Evolutionary conservation across 2,888 invertebrate species (phyloP).

Genomic region (Acrobasis repandana): DNA sequence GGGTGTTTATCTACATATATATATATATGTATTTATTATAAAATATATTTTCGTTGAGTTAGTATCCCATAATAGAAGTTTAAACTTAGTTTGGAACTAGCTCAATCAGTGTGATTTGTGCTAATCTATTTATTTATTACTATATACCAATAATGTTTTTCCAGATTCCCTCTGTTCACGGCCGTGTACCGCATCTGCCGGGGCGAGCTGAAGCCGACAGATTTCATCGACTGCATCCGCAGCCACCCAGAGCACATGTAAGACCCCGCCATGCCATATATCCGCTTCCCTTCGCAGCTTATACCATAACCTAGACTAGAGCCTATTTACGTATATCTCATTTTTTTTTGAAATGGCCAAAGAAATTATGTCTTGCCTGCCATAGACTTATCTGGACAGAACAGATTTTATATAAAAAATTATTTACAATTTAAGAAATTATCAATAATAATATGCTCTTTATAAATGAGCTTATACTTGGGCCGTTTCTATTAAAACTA

Average conservation of each 20-base stretch:
- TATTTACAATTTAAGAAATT: not conserved
- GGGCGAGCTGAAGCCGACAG: slow-evolving; percentile 88
- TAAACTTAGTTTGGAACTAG: too few species aligned
- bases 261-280: slow-evolving; percentile 68
- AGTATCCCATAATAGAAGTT: too few species aligned
- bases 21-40: too few species aligned
- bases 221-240: slow-evolving; percentile 96
- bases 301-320: slow-evolving; percentile 31
- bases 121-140: too few species aligned
- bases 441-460: not conserved
- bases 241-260: slow-evolving; percentile 99
- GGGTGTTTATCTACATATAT: too few species aligned
- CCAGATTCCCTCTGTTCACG: slow-evolving; percentile 97
- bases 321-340: slow-evolving; percentile 27
- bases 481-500: slow-evolving; percentile 30
- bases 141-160: slow-evolving; percentile 41
- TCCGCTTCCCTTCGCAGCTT: slow-evolving; percentile 52
- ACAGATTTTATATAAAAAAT: not conserved
- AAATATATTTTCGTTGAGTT: too few species aligned
- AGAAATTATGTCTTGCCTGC: not conserved
- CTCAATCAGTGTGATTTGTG: too few species aligned
- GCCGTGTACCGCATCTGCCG: slow-evolving; percentile 97
- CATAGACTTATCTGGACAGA: slow-evolving; percentile 22
- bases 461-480: slow-evolving; percentile 34
- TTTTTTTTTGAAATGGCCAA: slow-evolving; percentile 17